Base-by-base conservation (phyloP, 2,888 invertebrate genomes). In the Spicauda simplicius region DNA sequence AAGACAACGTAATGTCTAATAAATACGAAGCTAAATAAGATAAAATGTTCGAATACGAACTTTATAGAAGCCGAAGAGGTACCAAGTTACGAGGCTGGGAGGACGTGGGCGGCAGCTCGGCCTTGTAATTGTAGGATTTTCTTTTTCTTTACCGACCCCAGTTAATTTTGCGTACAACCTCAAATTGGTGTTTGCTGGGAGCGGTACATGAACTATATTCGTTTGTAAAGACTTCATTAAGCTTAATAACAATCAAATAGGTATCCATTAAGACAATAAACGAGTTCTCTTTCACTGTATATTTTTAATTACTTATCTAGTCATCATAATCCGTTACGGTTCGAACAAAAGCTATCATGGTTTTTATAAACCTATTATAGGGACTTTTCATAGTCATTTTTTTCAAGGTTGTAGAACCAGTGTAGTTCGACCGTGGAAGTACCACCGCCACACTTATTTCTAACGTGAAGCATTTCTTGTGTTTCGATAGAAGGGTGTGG, bases 121-220 rank as follows among this genome's bases (percentile, higher is more conserved):
- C 69, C 69, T 73, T 69, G 70, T 72, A 71, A 77, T 76, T 74
- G 71, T 76, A 76, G 77, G 64, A 77, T 80, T 81, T 82, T 80
- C 76, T 80, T 82, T 79, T 80, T 77, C 70, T 70, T 77, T 77
- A 70, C 71, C 69, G 70, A 76, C 72, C 72, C 75, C 74, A 78
- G 81, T 79, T 83, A 82, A 81, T 85, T 82, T 78, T 72, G n/a
- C n/a, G n/a, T n/a, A 81, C 75, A 82, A 78, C 71, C 71, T 69
- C 71, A 80, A 82, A 81, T 79, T 80, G 73, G 73, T 78, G 76
- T 80, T 78, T 72, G 81, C 83, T 80, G 76, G 76, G 77, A 84
- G 84, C 83, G 74, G 73, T 84, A 84, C 80, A 83, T 69, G 80
- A 70, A 76, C 74, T 57, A 52, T 37, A 41, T 65, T 66, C 30